A percentile compares a stretch with the other conserved stretches of the same genome.
Evolutionary conservation across 2,797 vertebrate genomes (phyloP).

Genomic region (Cyclura pinguis): DNA sequence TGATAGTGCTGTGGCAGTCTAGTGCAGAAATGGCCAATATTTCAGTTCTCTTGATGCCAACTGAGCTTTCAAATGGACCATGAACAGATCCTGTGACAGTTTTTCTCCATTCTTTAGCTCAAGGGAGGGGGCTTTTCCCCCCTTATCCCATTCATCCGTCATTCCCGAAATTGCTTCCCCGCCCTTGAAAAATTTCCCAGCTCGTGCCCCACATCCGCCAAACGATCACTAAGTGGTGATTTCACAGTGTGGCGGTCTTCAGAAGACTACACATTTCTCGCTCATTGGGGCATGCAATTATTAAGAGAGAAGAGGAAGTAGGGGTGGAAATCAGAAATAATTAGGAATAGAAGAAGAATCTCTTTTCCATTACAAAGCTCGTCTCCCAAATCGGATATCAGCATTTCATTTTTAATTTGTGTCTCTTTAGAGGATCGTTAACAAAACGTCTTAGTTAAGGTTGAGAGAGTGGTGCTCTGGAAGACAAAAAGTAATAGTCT

Average conservation of each 20-base stretch:
- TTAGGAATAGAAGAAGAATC: slow-evolving; percentile 41
- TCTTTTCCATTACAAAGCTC: background rate
- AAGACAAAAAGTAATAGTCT: background rate
- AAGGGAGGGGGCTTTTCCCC: background rate
- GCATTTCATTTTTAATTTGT: slow-evolving; percentile 14
- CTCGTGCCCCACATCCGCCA: background rate
- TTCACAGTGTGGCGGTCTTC: background rate
- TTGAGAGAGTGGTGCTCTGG: background rate
- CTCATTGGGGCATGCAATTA: background rate
- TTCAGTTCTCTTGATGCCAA: background rate
- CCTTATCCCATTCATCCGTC: background rate
- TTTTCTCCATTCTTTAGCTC: background rate
- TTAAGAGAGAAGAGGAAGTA: background rate
- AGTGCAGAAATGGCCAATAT: too few relatives aligned
- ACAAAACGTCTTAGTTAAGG: slow-evolving; percentile 15
- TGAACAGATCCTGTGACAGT: background rate
- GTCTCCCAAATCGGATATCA: background rate
- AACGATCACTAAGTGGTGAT: background rate
- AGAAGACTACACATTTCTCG: background rate
- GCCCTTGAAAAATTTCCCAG: background rate
- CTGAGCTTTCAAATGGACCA: background rate
- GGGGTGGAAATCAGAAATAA: background rate
- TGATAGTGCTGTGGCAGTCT: too few relatives aligned
- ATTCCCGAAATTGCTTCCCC: background rate
- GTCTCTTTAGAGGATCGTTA: background rate